Conservation (phyloP, 2,113 vertebrate species). For the Nerophis lumbriciformis region DNA sequence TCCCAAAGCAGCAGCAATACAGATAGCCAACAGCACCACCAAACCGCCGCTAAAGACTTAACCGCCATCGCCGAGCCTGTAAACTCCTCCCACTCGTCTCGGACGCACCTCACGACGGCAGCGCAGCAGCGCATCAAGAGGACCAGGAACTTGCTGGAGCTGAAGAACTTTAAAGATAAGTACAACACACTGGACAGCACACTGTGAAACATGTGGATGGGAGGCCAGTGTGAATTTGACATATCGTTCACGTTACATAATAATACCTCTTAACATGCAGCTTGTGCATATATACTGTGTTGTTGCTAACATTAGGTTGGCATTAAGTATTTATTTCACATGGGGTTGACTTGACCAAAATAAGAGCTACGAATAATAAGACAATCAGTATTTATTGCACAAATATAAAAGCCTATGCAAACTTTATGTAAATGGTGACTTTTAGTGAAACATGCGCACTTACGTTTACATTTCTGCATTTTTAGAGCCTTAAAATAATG, state of each 20-base stretch:
- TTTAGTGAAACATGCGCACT: conserved; percentile 10
- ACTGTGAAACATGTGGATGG: conserved; percentile 61
- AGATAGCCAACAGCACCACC: conserved; percentile 80
- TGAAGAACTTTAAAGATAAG: conserved; percentile 98
- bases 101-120: conserved; percentile 83
- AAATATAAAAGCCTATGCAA: conserved; percentile 40
- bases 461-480: conserved; percentile 24
- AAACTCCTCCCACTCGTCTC: conserved; percentile 69
- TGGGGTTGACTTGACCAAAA: conserved; percentile 55
- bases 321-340: neutral
- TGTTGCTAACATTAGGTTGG: conserved; percentile 24
- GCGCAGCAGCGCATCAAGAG: conserved; percentile 89
- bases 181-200: conserved; percentile 95
- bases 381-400: conserved; percentile 67
- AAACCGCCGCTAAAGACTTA: conserved; percentile 89
- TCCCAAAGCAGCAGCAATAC: conserved; percentile 53
- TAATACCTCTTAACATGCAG: conserved; percentile 17
- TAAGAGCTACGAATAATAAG: conserved; percentile 22
- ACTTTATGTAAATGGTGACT: conserved; percentile 17
- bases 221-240: neutral
- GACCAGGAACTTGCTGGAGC: conserved; percentile 90
- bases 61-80: conserved; percentile 70
- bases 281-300: conserved; percentile 16
- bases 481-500: conserved; percentile 19
- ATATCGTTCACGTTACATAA: neutral